A percentile compares a stretch with the other conserved stretches of the same genome.
Conservation (phyloP, 2,888 invertebrate genomes). For the Callosobruchus maculatus region DNA sequence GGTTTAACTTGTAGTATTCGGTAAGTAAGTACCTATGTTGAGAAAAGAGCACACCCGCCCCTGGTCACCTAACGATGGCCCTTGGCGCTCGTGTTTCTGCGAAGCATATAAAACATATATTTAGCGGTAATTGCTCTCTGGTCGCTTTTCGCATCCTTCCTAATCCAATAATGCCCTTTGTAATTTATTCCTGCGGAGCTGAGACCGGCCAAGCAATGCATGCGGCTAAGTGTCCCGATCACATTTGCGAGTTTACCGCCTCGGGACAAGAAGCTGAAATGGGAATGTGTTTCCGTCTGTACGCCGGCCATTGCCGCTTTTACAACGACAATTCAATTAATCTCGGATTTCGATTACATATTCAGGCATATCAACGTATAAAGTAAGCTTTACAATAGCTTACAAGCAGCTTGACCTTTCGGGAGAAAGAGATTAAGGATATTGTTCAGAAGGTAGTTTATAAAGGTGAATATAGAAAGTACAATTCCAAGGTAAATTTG, state of each 20-base stretch:
- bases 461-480: no score
- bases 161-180: constrained; percentile 6
- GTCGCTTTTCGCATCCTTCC: constrained; percentile 1
- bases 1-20: no score
- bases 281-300: background rate
- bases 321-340: background rate
- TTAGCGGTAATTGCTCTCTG: constrained; percentile 6
- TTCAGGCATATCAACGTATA: background rate
- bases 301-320: background rate
- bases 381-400: background rate
- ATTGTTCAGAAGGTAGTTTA: no score
- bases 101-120: constrained; percentile 6
- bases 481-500: no score
- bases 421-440: no score
- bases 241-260: background rate
- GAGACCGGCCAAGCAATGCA: background rate
- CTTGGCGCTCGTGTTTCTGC: background rate
- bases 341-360: background rate
- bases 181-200: constrained; percentile 5
- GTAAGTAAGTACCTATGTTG: no score
- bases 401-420: no score
- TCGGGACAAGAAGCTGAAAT: background rate
- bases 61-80: background rate
- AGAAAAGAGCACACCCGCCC: background rate
- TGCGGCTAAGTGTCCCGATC: background rate